Base-by-base conservation (phyloP, 1,140 invertebrate species). In the Drosophila hydei region DNA sequence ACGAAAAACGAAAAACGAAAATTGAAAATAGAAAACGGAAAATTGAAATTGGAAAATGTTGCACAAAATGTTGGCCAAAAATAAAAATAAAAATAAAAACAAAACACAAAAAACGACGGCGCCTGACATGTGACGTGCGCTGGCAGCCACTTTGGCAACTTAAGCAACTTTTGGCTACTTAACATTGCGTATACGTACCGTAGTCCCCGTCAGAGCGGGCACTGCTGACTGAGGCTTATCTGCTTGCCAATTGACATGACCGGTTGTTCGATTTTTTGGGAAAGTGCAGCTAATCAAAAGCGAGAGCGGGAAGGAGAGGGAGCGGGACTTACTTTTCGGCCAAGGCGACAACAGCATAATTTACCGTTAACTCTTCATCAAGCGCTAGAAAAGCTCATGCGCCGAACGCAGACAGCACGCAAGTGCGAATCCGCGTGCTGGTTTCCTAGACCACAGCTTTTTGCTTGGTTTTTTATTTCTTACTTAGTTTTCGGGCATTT, bases 311-410 rank as follows among this genome's bases (percentile, higher is more conserved):
- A 16, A 4, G 14, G n/a, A 42, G 43, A 21, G 18, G 4, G 4
- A 1, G 16, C 16, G 16, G 6, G 18, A 55, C 43, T 75, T 58
- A 40, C 70, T 59, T 27, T 61, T 59, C 14, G 51, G 18, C 18
- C 12, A 23, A 33, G 64, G 55, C 68, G 68, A 79, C 80, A 84
- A 87, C 77, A 84, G 79, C 80, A 87, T 79, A 85, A 85, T 84
- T 79, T 79, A 84, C 80, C 61, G 81, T 74, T 80, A 84, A 73
- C 79, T 80, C 72, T 79, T 85, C 79, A 85, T 84, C 72, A 74
- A 27, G 14, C 38, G 21, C 21, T 18, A 43, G 61, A 52, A 63
- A 61, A 56, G 48, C 62, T 55, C 50, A 58, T 58, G 62, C 63
- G 9, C 76, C 60, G 62, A 77, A 78, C 62, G 67, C 81, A 75